Evolutionary conservation across 92 coral and sea anemone species (phyloP), one percentile per base, ranked within the genome.

Genomic region (Bergia puertoricense): DNA sequence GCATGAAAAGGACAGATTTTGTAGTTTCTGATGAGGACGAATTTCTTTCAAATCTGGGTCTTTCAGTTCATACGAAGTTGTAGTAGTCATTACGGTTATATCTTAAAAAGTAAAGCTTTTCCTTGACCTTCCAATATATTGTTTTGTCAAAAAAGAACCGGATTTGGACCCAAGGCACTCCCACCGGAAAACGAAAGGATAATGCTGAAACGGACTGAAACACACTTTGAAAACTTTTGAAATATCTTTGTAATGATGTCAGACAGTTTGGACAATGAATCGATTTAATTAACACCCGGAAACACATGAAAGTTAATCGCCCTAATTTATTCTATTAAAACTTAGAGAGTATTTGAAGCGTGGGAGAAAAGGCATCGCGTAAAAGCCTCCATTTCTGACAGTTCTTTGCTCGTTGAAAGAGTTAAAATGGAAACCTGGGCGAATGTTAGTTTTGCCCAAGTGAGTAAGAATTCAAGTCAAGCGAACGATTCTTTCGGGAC

Each of bases 401-500:
- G 69, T 22, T 62, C 69, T 14, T 57, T 14, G 22, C 22, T 57
- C 67, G 8, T 48, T 8, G 3, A 57, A 20, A 18, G 22, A 57
- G 67, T 62, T 54, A 11, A 20, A 77, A 78, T 78, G 82, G 82
- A 22, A 15, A 15, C 48, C 62, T n/a, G 30, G 37, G 43, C 43
- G 36, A 77, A 77, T 44, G 20, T 8, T 23, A 77, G 81, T 77
- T 77, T 77, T 77, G 16, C 16, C 14, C 1, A 54, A 10, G 59
- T 54, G 59, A 20, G 6, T 18, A 41, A 3, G 30, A 78, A 78
- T 37, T 44, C 56, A 10, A 78, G 66, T 45, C 66, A 42, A 46
- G 66, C 51, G 30, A 78, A 78, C 56, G 82, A 76, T 76, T 40
- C 82, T 51, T 46, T 48, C 14, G 51, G 51, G 82, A 6, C 20